These are phyloP conservation scores for Ephydatia muelleri DNA, from an alignment of 37 sponge, comb jelly and placozoan species.

Conservation along the genomic window DNA sequence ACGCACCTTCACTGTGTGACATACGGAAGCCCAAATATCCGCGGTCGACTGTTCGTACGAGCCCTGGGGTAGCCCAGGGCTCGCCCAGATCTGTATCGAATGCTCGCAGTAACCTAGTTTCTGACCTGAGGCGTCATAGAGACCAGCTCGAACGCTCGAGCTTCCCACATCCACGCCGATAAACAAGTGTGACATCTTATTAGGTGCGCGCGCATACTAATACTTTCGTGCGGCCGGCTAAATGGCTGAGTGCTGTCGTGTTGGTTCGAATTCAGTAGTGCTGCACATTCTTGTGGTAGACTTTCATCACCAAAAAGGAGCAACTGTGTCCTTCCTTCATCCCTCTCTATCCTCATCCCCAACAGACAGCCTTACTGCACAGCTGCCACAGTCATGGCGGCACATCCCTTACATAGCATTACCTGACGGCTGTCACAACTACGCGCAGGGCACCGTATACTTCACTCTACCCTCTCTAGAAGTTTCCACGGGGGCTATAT, in stretches of 20 bases:
- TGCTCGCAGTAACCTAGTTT: not conserved
- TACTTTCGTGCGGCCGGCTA: not conserved
- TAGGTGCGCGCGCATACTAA: constrained; percentile 10
- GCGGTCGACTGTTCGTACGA: constrained; percentile 77
- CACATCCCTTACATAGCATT: constrained; percentile 61
- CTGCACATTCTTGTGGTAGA: constrained; percentile 67
- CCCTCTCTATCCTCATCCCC: constrained; percentile 29
- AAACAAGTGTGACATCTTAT: constrained; percentile 19
- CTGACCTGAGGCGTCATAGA: constrained; percentile 49
- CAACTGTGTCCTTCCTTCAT: constrained; percentile 57
- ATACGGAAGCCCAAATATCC: constrained; percentile 82
- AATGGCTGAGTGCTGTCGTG: not conserved
- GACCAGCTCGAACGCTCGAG: constrained; percentile 70
- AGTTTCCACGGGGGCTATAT: not conserved
- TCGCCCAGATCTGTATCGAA: constrained; percentile 43
- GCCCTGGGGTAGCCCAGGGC: constrained; percentile 18
- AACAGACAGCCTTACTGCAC: constrained; percentile 16
- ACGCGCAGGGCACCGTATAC: constrained; percentile 56
- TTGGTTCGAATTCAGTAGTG: not conserved
- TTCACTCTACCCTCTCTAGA: constrained; percentile 45
- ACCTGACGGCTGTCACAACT: constrained; percentile 85
- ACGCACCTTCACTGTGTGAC: constrained; percentile 42
- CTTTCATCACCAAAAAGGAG: constrained; percentile 80
- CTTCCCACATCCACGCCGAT: constrained; percentile 92
- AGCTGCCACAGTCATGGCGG: constrained; percentile 39